Base-by-base conservation (phyloP, 1,140 invertebrate genomes). In the Drosophila bocqueti region DNA sequence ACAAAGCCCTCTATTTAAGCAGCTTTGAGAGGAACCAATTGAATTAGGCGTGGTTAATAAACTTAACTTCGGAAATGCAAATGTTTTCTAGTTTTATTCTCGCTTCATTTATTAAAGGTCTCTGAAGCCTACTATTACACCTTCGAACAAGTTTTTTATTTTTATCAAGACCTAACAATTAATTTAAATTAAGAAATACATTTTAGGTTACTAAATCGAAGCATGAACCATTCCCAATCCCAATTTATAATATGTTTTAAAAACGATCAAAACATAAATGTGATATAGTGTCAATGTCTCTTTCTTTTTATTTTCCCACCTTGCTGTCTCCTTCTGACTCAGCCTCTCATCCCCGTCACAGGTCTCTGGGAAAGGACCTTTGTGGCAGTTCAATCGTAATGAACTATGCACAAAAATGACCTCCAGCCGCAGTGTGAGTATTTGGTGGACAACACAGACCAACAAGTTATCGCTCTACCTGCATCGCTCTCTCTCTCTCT, bases 371-470 rank as follows among this genome's bases (percentile, higher is more conserved):
- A 55, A 78, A 61, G 61, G 59, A 84, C 80, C 84, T 83, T 89
- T 83, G 77, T 81, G 76, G 63, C 76, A 83, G 67, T 81, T 86
- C 83, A 87, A 87, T 87, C 80, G 83, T 83, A 87, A 87, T 87
- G 83, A 87, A 87, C 83, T 87, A 87, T 83, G 84, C 80, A 87
- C 83, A 89, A 78, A 83, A 89, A 75, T 83, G 84, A 81, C 84
- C 81, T 87, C 77, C 62, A 83, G 80, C 81, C 77, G 64, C 58
- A 60, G 45, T 11, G 69, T 64, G 52, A 38, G 34, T 16, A 15
- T 38, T 38, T 55, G 52, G 31, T 79, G 79, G 72, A 76, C 67
- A 83, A 80, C 68, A 79, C 76, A 59, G 66, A 67, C 76, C 75
- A 86, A 86, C 83, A 86, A 86, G 83, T 73, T 82, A 77, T 82